phyloP scores from a whole-genome alignment of 2,797 vertebrate species.

The Melanotaenia trifasciata region DNA sequence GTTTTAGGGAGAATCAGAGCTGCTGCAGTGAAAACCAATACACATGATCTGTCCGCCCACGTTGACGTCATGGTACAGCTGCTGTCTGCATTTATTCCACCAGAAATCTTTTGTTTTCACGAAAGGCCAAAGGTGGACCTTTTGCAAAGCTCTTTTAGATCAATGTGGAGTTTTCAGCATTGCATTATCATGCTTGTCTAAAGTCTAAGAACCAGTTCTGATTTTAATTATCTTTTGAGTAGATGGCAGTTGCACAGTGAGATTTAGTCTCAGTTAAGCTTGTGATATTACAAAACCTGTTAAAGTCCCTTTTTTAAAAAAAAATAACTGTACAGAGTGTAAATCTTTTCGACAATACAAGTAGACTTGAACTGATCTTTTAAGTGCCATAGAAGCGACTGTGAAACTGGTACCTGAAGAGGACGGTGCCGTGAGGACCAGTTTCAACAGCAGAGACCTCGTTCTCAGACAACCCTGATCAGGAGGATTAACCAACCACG shows the following conservation, averaged over 20 bases:
- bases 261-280: slow-evolving; percentile 37
- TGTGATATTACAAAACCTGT: slow-evolving; percentile 18
- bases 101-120: slow-evolving; percentile 11
- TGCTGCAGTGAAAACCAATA: slow-evolving; percentile 12
- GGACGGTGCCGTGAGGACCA: not conserved
- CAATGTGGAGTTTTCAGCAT: slow-evolving; percentile 32
- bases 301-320: slow-evolving; percentile 15
- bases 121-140: slow-evolving; percentile 6
- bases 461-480: not conserved
- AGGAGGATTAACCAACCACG: slow-evolving; percentile 4
- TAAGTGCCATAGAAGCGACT: slow-evolving; percentile 69
- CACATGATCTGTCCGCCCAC: slow-evolving; percentile 31
- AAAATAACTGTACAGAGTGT: slow-evolving; percentile 48
- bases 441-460: not conserved
- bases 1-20: slow-evolving; percentile 9
- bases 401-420: not conserved
- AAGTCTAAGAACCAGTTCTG: slow-evolving; percentile 29
- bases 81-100: slow-evolving; percentile 35
- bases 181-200: slow-evolving; percentile 32
- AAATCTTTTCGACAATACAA: slow-evolving; percentile 28
- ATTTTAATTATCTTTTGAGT: slow-evolving; percentile 33
- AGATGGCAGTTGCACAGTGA: slow-evolving; percentile 49
- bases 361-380: slow-evolving; percentile 27
- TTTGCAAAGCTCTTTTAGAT: slow-evolving; percentile 18
- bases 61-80: slow-evolving; percentile 22